Base-by-base conservation (phyloP, 2,797 vertebrate species). In the Numenius phaeopus region DNA sequence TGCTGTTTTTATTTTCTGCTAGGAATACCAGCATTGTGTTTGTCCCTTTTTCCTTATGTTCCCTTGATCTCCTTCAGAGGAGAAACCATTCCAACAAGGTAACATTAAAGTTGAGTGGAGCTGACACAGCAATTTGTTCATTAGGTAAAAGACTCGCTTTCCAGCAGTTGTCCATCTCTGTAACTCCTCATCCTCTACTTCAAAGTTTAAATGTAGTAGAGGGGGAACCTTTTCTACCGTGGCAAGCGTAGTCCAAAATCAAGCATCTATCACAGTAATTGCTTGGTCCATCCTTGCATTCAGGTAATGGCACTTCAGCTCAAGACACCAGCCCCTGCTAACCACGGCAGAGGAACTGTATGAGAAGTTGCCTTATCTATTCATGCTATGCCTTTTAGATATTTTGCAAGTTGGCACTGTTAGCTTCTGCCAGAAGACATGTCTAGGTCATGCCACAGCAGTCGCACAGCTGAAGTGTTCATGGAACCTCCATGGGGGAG, bases 331-430 rank as follows among this genome's bases (percentile, higher is more conserved):
- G 17, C 20, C 54, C 19, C 18, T 77, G 27, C 24, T 23, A 40
- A 22, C 20, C 14, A 5, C 42, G 22, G 24, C 2, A 8, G 4
- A 64, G 29, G 13, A 20, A 30, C 29, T 46, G 20, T 12, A 16
- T 40, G 39, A 70, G 42, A 91, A 67, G n/a, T 7, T 54, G 23
- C 27, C 34, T 55, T 32, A 30, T 1, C 1, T 7, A 24, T 6
- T 6, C 12, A 22, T 16, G 37, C 10, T 27, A 17, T 15, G 7
- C 4, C 9, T 71, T 52, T 52, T 11, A 61, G 30, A 20, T 47
- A 57, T 30, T 86, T 78, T 67, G 23, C n/a, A 52, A 52, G 40
- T 11, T 0, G 0, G 10, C 17, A 73, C 17, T 3, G 5, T 65
- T 40, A 59, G 4, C 22, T 80, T 81, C 59, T 70, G 37, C 20